Percentiles rank a stretch among this genome's conserved stretches.
Conservation (phyloP, 2,888 invertebrate species). For the Pachymerium ferrugineum region DNA sequence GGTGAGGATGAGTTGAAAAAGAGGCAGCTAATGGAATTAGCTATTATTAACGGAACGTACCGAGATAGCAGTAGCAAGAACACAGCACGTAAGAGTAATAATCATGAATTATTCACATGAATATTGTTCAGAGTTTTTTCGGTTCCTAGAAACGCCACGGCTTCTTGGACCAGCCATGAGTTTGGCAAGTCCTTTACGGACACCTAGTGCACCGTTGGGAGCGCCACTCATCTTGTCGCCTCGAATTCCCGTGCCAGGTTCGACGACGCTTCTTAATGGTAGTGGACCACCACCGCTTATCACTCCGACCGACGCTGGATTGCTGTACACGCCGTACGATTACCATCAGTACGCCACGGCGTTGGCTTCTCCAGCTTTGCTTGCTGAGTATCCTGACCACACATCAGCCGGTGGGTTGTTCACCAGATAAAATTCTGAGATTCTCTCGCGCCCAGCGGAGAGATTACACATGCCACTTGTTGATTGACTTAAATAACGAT, state of each 20-base stretch:
- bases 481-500: slow-evolving; percentile 23
- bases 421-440: slow-evolving; percentile 60
- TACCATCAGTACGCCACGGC: slow-evolving; percentile 86
- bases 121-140: no score
- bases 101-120: no score
- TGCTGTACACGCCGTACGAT: slow-evolving; percentile 82
- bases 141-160: slow-evolving; percentile 40
- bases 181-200: slow-evolving; percentile 51
- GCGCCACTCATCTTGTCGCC: slow-evolving; percentile 90
- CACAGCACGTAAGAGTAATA: slow-evolving; percentile 35
- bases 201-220: slow-evolving; percentile 70
- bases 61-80: slow-evolving; percentile 84
- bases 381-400: slow-evolving; percentile 63
- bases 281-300: slow-evolving; percentile 57
- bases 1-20: slow-evolving; percentile 99
- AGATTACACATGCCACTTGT: not conserved
- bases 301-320: slow-evolving; percentile 64
- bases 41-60: slow-evolving; percentile 99
- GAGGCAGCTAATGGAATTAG: slow-evolving; percentile 98
- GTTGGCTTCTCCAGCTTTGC: slow-evolving; percentile 66
- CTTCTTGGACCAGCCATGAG: slow-evolving; percentile 35
- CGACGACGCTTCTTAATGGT: slow-evolving; percentile 58
- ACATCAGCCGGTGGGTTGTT: slow-evolving; percentile 80
- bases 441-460: not conserved
- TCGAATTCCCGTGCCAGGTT: slow-evolving; percentile 74